Base-by-base conservation (phyloP, 2,113 vertebrate species). In the Melanostigma gelatinosum region DNA sequence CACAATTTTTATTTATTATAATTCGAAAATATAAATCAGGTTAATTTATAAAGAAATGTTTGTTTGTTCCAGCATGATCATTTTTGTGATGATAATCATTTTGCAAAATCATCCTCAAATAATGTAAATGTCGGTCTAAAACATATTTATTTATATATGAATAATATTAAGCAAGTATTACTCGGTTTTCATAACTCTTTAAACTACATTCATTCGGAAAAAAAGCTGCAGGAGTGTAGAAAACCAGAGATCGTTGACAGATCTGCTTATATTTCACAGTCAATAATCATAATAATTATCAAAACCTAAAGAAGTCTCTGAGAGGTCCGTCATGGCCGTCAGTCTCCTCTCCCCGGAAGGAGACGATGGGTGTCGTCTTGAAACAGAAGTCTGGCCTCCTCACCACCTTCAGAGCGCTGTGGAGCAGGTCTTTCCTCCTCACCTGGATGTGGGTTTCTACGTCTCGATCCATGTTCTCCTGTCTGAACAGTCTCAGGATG, bases 251-350 rank as follows among this genome's bases (percentile, higher is more conserved):
- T 10, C 22, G 4, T 3, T 20, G 11, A 64, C 18, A 60, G 50
- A 6, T 29, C 69, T 60, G n/a, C 22, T 60, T 48, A 46, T 20
- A 20, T 27, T 36, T 80, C 11, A 38, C 6, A 40, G 42, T 29
- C 11, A 22, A n/a, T 58, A 27, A 27, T 57, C 54, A 57, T 12
- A 24, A 55, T 55, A 27, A 57, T 58, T 2, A 29, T 75, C 5
- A 44, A 2, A 67, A 95, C 94, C 94, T 94, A 87, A 95, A 94
- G 79, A 94, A 95, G 64, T 94, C 92, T 2, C 86, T 11, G 62
- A 84, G 72, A 4, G 88, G 79, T 27, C 82, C 85, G 29, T 90
- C 72, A 0, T 72, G 74, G 63, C 80, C 29, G 0, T 75, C 63
- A 0, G 80, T 79, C 32, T 91, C 77, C 55, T 93, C 91, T 42